These are phyloP conservation scores for Lipophrys pholis DNA, from an alignment of 2,113 vertebrate genomes.

Conservation along the genomic window DNA sequence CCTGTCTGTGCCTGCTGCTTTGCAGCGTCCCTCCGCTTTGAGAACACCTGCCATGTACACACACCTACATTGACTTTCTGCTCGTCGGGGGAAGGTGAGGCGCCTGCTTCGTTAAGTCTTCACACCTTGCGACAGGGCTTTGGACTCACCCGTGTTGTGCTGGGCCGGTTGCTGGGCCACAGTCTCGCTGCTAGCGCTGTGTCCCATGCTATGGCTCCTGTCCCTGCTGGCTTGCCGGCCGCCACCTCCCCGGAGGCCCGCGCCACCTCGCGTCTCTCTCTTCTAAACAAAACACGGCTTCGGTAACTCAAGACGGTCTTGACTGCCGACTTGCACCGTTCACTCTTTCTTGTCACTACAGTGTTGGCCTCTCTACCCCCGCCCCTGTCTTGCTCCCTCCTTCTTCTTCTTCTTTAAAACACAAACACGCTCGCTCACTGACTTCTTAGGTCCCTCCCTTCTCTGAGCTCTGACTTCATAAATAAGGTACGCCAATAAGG, in stretches of 20 bases:
- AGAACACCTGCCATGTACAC: constrained; percentile 31
- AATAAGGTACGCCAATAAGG: constrained; percentile 76
- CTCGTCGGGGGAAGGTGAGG: background rate
- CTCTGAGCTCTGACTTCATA: constrained; percentile 77
- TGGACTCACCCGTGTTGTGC: constrained; percentile 70
- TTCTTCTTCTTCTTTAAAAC: constrained; percentile 76
- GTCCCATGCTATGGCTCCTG: constrained; percentile 75
- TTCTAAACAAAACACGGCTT: constrained; percentile 25
- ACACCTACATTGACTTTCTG: background rate
- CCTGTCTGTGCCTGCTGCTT: constrained; percentile 65
- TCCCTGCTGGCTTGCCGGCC: constrained; percentile 50
- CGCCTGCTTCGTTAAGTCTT: too few relatives aligned
- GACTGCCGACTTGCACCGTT: constrained; percentile 43
- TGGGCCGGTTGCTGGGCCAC: constrained; percentile 67
- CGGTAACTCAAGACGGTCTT: constrained; percentile 57
- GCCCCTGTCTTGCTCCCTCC: constrained; percentile 80
- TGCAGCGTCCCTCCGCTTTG: constrained; percentile 9
- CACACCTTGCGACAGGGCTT: constrained; percentile 1
- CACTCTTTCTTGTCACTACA: constrained; percentile 36
- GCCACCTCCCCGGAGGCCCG: constrained; percentile 63
- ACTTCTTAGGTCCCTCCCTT: constrained; percentile 76
- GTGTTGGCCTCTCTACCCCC: constrained; percentile 79
- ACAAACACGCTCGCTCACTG: constrained; percentile 62
- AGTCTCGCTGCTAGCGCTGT: constrained; percentile 69
- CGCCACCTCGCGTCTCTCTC: constrained; percentile 13